Base-by-base conservation (phyloP, 1,140 invertebrate genomes). In the Caenorhabditis briggsae region DNA sequence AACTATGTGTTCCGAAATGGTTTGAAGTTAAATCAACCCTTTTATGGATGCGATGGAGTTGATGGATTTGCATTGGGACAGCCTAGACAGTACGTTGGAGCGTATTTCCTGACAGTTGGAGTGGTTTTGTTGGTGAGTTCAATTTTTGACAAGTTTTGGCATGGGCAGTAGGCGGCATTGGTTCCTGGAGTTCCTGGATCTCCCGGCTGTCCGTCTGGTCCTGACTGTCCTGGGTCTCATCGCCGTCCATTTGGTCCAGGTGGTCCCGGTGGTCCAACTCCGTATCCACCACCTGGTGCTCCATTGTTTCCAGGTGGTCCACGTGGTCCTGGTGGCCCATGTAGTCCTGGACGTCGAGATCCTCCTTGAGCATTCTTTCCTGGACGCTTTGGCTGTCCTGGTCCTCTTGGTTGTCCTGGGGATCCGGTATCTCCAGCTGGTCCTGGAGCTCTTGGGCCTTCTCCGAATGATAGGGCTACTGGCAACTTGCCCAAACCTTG, bases 231-330 rank as follows among this genome's bases (percentile, higher is more conserved):
- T 78, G 70, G 70, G 46, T 11, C 70, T 78, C 70, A n/a, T n/a
- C n/a, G n/a, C n/a, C n/a, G n/a, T n/a, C n/a, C n/a, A n/a, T n/a
- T n/a, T n/a, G n/a, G 43, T 50, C 46, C 70, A 23, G 70, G 20
- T 78, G 70, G 46, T 78, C 70, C 70, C 50, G 70, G 70, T 78
- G 70, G 70, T 78, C 70, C 70, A n/a, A 50, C 70, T 50, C 70
- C 48, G 46, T 78, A 78, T 78, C 70, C 70, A 50, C 70, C 70
- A 53, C 18, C 46, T 50, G 46, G 48, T 14, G 46, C 70, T 78
- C 70, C 70, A 50, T 53, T 78, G 70, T 78, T 78, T 86, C 65
- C 84, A 43, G 84, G 84, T 70, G 65, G 50, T 85, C 86, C 86
- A n/a, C 58, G 50, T 43, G 82, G 41, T 61, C 86, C 86, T n/a